Percentiles rank a stretch among this genome's conserved stretches.
Conservation (phyloP, 2,888 invertebrate species). For the Ennomos fuscantarius region DNA sequence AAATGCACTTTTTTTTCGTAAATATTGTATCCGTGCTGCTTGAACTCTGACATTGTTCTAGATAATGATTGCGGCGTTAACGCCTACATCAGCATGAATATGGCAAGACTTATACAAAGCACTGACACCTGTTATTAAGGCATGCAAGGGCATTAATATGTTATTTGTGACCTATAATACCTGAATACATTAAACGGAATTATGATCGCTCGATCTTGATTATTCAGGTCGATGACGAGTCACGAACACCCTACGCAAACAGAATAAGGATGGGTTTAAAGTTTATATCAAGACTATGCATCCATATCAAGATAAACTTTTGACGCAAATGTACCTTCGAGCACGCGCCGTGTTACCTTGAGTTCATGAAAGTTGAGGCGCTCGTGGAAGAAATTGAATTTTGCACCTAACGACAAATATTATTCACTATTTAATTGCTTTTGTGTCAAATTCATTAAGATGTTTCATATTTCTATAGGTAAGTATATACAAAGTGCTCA, state of each 20-base stretch:
- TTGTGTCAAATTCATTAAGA: too few relatives aligned
- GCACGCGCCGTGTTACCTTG: too few relatives aligned
- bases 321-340: too few relatives aligned
- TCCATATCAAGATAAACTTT: too few relatives aligned
- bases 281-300: not conserved
- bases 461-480: too few relatives aligned
- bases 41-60: slow-evolving; percentile 32
- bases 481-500: too few relatives aligned
- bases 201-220: slow-evolving; percentile 54
- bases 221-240: slow-evolving; percentile 52
- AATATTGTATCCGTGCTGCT: slow-evolving; percentile 7
- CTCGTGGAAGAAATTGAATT: not conserved
- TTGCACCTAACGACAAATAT: slow-evolving; percentile 6
- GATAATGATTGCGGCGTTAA: slow-evolving; percentile 25
- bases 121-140: slow-evolving; percentile 31
- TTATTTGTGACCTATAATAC: slow-evolving; percentile 14
- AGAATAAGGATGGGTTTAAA: slow-evolving; percentile 20
- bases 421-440: too few relatives aligned
- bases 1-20: slow-evolving; percentile 18
- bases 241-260: slow-evolving; percentile 49
- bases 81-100: slow-evolving; percentile 29
- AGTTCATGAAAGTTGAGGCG: not conserved
- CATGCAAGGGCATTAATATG: slow-evolving; percentile 12
- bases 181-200: slow-evolving; percentile 42
- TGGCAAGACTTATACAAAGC: slow-evolving; percentile 31